Conservation (phyloP, 2,888 invertebrate genomes). For the Drosophila fulvimacula region DNA sequence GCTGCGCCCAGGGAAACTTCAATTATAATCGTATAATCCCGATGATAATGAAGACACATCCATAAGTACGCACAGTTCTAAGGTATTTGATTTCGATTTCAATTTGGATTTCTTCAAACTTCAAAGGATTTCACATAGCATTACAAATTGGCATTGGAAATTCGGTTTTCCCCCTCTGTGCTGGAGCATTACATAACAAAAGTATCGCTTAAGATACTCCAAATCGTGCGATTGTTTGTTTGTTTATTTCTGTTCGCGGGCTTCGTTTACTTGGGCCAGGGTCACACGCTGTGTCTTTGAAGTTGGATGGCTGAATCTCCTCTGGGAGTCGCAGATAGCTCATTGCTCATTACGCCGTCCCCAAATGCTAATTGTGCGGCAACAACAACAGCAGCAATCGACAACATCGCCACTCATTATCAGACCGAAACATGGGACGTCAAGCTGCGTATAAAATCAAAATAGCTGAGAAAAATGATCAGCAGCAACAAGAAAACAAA, state of each 20-base stretch:
- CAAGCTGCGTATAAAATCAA: constrained; percentile 70
- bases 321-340: constrained; percentile 57
- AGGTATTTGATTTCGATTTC: not conserved
- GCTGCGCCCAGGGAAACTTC: constrained; percentile 24
- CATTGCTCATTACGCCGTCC: constrained; percentile 66
- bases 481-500: constrained; percentile 48
- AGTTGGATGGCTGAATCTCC: constrained; percentile 49
- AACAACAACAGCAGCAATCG: constrained; percentile 26
- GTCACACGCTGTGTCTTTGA: constrained; percentile 73
- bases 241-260: constrained; percentile 34
- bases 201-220: constrained; percentile 44
- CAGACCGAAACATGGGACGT: constrained; percentile 57
- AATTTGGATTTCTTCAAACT: constrained; percentile 19
- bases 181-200: constrained; percentile 45
- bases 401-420: constrained; percentile 71
- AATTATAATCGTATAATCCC: constrained; percentile 7
- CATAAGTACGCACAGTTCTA: not conserved
- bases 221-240: constrained; percentile 48
- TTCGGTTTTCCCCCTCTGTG: not conserved
- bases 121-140: constrained; percentile 57
- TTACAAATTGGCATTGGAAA: constrained; percentile 40
- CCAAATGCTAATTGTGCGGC: constrained; percentile 64
- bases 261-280: constrained; percentile 43
- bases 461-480: constrained; percentile 74
- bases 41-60: constrained; percentile 12